These are phyloP conservation scores for Synergus umbraculus DNA, from an alignment of 2,888 invertebrate genomes.

Conservation along the genomic window DNA sequence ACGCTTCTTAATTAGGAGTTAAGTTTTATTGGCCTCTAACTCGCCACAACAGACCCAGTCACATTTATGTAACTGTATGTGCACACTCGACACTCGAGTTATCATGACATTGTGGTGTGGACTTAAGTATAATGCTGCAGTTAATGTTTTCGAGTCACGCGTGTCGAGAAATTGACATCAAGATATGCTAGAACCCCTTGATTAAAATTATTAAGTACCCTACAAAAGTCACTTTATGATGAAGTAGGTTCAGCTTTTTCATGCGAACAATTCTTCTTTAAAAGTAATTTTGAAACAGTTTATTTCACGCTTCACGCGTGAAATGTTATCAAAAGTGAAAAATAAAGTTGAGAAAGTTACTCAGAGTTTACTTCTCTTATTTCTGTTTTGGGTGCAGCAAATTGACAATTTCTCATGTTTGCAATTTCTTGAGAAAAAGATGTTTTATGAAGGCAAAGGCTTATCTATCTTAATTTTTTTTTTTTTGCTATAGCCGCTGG, in stretches of 20 bases:
- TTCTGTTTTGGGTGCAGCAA: not conserved
- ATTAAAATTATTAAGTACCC: slow-evolving; percentile 1
- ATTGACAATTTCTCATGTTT: slow-evolving; percentile 3
- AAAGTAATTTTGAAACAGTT: not conserved
- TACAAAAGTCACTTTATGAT: slow-evolving; percentile 3
- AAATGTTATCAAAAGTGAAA: too few relatives aligned
- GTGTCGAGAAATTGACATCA: slow-evolving; percentile 37
- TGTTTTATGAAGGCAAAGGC: slow-evolving; percentile 16
- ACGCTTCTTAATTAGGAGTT: slow-evolving; percentile 77
- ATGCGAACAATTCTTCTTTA: not conserved
- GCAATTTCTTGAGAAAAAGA: slow-evolving; percentile 19
- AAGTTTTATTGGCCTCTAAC: slow-evolving; percentile 76
- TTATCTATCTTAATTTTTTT: slow-evolving; percentile 13
- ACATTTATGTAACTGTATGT: slow-evolving; percentile 55
- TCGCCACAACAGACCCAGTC: slow-evolving; percentile 49
- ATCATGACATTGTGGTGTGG: slow-evolving; percentile 29
- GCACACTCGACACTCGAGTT: slow-evolving; percentile 36
- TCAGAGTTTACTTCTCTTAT: not conserved
- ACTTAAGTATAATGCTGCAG: slow-evolving; percentile 22
- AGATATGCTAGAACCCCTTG: slow-evolving; percentile 3
- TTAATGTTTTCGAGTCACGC: slow-evolving; percentile 40
- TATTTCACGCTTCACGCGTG: too few relatives aligned
- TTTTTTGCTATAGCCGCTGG: not conserved
- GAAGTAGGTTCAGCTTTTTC: not conserved
- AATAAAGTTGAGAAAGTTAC: not conserved